Evolutionary conservation across 2,888 invertebrate species (phyloP).

Genomic region (Sceliomorpha sp.): DNA sequence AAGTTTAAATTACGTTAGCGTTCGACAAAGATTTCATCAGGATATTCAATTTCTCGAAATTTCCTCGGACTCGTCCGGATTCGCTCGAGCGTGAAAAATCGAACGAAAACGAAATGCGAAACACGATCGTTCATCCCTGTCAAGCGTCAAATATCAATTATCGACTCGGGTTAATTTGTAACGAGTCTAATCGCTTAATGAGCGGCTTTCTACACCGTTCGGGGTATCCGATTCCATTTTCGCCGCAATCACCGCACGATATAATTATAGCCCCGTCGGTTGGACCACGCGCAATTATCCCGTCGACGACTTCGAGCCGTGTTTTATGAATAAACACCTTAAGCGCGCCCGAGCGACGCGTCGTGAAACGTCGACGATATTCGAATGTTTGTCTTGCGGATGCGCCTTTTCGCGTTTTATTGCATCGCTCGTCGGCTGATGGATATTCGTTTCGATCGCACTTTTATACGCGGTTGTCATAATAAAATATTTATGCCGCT

Average conservation of each 20-base stretch:
- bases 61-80: too few species aligned
- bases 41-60: too few species aligned
- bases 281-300: background rate
- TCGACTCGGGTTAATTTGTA: background rate
- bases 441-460: constrained; percentile 1
- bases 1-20: too few species aligned
- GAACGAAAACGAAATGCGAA: too few species aligned
- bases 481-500: constrained; percentile 8
- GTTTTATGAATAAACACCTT: constrained; percentile 12
- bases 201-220: constrained; percentile 5
- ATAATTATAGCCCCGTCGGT: constrained; percentile 10
- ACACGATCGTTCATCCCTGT: too few species aligned
- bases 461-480: background rate
- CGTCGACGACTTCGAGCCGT: constrained; percentile 2
- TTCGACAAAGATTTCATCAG: too few species aligned
- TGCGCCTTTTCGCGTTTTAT: constrained; percentile 8
- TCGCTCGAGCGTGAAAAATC: too few species aligned
- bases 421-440: constrained; percentile 3
- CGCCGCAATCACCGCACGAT: constrained; percentile 1
- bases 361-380: constrained; percentile 6
- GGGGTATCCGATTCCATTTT: constrained; percentile 7
- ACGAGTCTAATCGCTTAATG: constrained; percentile 2
- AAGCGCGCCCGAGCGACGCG: constrained; percentile 7
- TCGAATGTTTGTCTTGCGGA: constrained; percentile 7
- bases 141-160: background rate